A percentile compares a stretch with the other conserved stretches of the same genome.
phyloP scores from a whole-genome alignment of 2,113 vertebrate genomes.

The Aphyosemion australe region DNA sequence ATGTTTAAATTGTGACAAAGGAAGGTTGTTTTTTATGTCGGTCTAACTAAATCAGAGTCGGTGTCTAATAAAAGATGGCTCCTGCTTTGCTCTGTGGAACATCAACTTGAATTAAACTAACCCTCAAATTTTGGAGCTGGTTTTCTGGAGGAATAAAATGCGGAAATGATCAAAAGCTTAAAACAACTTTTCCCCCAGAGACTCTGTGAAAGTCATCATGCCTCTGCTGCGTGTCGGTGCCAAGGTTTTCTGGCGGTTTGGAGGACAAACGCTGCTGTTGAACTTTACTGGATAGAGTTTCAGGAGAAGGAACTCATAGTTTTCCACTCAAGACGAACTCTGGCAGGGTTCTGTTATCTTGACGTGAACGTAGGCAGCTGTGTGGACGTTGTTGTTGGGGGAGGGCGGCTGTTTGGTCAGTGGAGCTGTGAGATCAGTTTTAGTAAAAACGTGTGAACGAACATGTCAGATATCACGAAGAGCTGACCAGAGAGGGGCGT shows the following conservation, averaged over 20 bases:
- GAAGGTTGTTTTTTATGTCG: neutral
- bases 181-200: slow-evolving; percentile 11
- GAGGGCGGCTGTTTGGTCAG: slow-evolving; percentile 22
- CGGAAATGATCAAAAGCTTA: slow-evolving; percentile 2
- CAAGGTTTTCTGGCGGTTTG: slow-evolving; percentile 28
- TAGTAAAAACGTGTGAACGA: slow-evolving; percentile 31
- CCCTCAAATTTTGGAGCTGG: slow-evolving; percentile 7
- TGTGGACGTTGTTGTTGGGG: slow-evolving; percentile 24
- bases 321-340: slow-evolving; percentile 39
- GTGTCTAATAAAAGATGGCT: neutral
- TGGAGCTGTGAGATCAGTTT: slow-evolving; percentile 41
- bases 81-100: neutral
- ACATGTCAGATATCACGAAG: slow-evolving; percentile 1
- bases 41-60: neutral
- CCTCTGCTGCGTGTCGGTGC: slow-evolving; percentile 23
- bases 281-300: slow-evolving; percentile 22
- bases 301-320: slow-evolving; percentile 27
- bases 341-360: slow-evolving; percentile 40
- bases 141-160: slow-evolving; percentile 25
- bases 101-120: neutral
- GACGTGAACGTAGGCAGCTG: slow-evolving; percentile 1
- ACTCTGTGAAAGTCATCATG: slow-evolving; percentile 60
- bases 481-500: neutral
- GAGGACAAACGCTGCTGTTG: slow-evolving; percentile 35
- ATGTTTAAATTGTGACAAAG: too few relatives aligned